Conservation (phyloP, 1,140 invertebrate species). For the Pteromalus puparum region DNA sequence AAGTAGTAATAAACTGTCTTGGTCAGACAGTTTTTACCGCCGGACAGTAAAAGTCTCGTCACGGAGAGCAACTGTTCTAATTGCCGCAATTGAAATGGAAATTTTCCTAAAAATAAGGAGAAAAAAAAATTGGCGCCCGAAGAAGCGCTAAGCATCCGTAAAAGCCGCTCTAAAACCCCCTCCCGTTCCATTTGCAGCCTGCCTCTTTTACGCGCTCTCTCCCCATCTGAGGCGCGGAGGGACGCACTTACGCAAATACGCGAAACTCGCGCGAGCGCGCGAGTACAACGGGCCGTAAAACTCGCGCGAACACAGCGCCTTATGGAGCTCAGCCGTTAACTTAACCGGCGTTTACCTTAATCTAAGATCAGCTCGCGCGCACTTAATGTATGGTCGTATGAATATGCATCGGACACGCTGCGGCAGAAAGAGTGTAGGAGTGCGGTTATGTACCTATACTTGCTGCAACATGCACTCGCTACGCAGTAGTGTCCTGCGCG, state of each 20-base stretch:
- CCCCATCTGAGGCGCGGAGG: background rate
- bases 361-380: conserved; percentile 72
- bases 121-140: too few species aligned
- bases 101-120: too few species aligned
- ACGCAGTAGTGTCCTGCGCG: conserved; percentile 50
- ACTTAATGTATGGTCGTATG: conserved; percentile 74
- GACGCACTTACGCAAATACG: background rate
- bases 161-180: too few species aligned
- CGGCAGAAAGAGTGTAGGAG: conserved; percentile 53
- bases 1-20: too few species aligned
- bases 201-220: background rate
- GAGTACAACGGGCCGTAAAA: conserved; percentile 52
- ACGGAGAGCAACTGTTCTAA: too few species aligned
- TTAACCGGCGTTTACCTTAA: conserved; percentile 77
- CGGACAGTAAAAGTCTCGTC: too few species aligned
- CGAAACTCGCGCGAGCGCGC: conserved; percentile 46
- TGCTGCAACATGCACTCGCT: too few species aligned
- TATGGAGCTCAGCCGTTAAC: conserved; percentile 75
- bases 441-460: conserved; percentile 3
- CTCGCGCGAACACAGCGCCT: conserved; percentile 56
- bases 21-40: too few species aligned
- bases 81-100: too few species aligned
- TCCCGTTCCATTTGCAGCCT: too few species aligned
- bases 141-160: background rate
- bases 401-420: conserved; percentile 75